Percentiles rank a stretch among this genome's conserved stretches.
phyloP scores from a whole-genome alignment of 2,888 invertebrate species.

The Calameuta filiformis region DNA sequence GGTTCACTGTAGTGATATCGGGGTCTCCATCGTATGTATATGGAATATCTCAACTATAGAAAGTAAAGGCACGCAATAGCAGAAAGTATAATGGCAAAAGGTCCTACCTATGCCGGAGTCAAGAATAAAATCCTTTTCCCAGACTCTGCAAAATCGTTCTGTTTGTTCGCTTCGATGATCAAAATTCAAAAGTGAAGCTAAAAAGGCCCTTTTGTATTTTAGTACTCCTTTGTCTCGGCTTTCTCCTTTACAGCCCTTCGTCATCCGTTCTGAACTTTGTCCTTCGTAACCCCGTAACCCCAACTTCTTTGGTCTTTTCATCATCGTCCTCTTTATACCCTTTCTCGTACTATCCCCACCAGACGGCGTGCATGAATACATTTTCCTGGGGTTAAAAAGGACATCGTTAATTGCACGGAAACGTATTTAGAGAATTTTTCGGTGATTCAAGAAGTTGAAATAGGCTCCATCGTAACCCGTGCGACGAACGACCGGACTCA shows the following conservation, averaged over 20 bases:
- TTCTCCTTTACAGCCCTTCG: constrained; percentile 34
- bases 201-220: constrained; percentile 38
- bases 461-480: not conserved
- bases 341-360: not conserved
- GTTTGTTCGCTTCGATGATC: constrained; percentile 36
- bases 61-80: not conserved
- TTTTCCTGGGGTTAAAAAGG: constrained; percentile 32
- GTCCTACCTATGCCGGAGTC: not conserved
- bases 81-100: not conserved
- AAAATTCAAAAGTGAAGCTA: constrained; percentile 35
- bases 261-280: constrained; percentile 27
- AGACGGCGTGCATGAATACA: constrained; percentile 32
- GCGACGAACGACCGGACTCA: not conserved
- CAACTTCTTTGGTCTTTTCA: constrained; percentile 32
- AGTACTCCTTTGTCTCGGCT: constrained; percentile 33
- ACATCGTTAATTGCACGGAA: constrained; percentile 41
- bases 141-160: constrained; percentile 26
- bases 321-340: constrained; percentile 8
- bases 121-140: not conserved
- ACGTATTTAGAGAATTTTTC: constrained; percentile 37
- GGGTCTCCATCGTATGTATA: not conserved
- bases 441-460: not conserved
- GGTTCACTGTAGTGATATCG: not conserved
- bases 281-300: constrained; percentile 21
- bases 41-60: not conserved